phyloP scores from a whole-genome alignment of 2,113 vertebrate genomes.

The Leptosomus discolor region DNA sequence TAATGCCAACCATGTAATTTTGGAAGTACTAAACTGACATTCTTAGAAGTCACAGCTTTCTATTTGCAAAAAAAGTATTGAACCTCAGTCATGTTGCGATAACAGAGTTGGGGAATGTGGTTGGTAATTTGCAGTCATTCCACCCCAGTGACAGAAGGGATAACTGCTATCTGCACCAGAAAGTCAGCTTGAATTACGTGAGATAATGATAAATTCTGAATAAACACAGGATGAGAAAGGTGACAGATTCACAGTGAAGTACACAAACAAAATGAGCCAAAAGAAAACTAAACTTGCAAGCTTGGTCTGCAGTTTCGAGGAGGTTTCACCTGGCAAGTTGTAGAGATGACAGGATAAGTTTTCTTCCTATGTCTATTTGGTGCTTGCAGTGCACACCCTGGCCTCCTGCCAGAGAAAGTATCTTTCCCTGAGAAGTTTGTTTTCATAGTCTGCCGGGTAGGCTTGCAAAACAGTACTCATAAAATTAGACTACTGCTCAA shows the following conservation, averaged over 20 bases:
- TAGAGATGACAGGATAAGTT: neutral
- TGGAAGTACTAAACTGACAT: neutral
- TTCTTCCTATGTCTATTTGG: neutral
- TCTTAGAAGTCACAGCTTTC: neutral
- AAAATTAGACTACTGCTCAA: neutral
- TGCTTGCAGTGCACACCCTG: neutral
- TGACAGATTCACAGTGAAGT: neutral
- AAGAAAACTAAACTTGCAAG: neutral
- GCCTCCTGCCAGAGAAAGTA: neutral
- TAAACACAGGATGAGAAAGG: neutral
- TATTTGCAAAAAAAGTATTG: neutral
- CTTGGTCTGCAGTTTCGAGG: neutral
- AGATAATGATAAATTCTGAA: neutral
- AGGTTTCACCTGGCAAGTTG: neutral
- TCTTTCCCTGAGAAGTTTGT: neutral
- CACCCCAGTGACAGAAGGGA: neutral
- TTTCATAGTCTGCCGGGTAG: slow-evolving; percentile 10
- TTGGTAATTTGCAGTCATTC: neutral
- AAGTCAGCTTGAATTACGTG: neutral
- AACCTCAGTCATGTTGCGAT: neutral
- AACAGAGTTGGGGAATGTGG: neutral
- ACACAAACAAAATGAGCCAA: neutral
- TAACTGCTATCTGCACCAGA: neutral
- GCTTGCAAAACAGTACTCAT: neutral
- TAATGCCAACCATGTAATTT: neutral